Evolutionary conservation across 2,113 vertebrate genomes (phyloP).

Genomic region (Anarrhichthys ocellatus): DNA sequence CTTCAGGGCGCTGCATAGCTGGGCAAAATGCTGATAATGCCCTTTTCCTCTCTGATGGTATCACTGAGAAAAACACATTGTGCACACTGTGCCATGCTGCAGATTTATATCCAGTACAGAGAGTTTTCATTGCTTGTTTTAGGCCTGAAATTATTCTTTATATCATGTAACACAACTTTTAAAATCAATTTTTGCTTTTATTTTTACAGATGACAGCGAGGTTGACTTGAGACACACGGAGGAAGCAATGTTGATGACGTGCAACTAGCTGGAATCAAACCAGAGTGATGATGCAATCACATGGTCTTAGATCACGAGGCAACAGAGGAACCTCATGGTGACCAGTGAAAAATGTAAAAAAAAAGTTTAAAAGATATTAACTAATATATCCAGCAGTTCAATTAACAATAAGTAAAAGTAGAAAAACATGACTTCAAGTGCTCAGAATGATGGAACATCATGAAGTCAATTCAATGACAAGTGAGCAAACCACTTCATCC

Average conservation of each 20-base stretch:
- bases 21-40: constrained; percentile 46
- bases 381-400: not conserved
- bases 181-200: not conserved
- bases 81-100: not conserved
- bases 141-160: not conserved
- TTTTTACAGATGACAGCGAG: not conserved
- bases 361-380: not conserved
- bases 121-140: not conserved
- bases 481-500: not conserved
- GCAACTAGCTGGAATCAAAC: not conserved
- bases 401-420: not conserved
- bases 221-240: not conserved
- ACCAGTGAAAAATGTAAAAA: not conserved
- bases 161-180: not conserved
- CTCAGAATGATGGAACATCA: not conserved
- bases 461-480: not conserved
- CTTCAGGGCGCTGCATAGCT: constrained; percentile 36
- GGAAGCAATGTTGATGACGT: not conserved
- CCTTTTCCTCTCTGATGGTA: constrained; percentile 33
- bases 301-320: not conserved
- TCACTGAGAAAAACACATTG: constrained; percentile 35
- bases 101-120: constrained; percentile 25
- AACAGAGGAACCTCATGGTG: not conserved
- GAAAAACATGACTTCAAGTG: not conserved
- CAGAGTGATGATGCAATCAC: not conserved